Base-by-base conservation (phyloP, 2,113 vertebrate genomes). In the Pseudorhombus dupliciocellatus region DNA sequence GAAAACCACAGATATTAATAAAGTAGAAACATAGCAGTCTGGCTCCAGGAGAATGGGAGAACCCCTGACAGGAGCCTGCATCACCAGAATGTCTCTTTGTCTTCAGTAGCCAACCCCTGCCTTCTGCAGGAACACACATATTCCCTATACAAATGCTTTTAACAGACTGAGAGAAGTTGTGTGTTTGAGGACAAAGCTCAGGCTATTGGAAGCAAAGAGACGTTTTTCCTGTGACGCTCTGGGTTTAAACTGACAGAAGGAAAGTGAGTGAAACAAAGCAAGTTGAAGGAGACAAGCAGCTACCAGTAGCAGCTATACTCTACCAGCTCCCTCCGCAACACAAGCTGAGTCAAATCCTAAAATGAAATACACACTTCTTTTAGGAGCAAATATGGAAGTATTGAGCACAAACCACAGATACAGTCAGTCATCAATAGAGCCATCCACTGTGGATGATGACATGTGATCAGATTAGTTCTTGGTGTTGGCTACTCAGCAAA, bases 341-440 rank as follows among this genome's bases (percentile, higher is more conserved):
- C 92, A 84, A 94, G 90, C 91, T 92, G 89, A 86, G 89, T 90
- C 94, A 95, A 92, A 20, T 89, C 93, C 94, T 95, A 94, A 81
- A 91, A 93, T 86, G 84, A 86, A 90, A 92, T 67, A 93, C 72
- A 91, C 53, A 84, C 60, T 76, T 77, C 51, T 79, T 91, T 88
- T 85, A 88, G 76, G 34, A 67, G 78, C 66, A 72, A 20, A 52
- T 54, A 28, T 3, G 0, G 56, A 11, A 8, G 70, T 14, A 84
- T 26, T 73, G 56, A 46, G 66, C 48, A 84, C 31, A 26, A 34
- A 59, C 26, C 65, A 60, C 24, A 66, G 9, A 61, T 52, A 34
- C 22, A 58, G 37, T 55, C 31, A 40, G 30, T 22, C 21, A 34
- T 52, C 5, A 5, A 28, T 21, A 73, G 21, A 55, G 42, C 65